Conservation (phyloP, 2,797 vertebrate species). For the Moxostoma hubbsi region DNA sequence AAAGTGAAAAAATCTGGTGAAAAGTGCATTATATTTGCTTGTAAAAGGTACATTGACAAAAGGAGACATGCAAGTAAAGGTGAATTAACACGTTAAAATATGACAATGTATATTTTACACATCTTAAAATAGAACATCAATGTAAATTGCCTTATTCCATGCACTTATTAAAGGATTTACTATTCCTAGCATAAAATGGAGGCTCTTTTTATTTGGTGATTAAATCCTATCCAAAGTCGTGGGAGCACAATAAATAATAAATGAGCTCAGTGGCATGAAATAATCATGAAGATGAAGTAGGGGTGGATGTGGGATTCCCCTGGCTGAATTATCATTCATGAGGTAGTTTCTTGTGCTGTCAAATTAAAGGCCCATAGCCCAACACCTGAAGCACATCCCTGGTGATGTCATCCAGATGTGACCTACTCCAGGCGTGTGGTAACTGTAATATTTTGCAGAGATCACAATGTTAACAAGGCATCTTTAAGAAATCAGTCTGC, state of each 20-base stretch:
- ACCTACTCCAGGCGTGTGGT: neutral
- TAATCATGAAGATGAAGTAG: conserved; percentile 44
- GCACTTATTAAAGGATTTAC: conserved; percentile 20
- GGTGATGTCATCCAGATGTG: conserved; percentile 37
- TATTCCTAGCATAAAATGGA: conserved; percentile 22
- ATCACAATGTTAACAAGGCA: neutral
- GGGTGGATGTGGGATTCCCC: conserved; percentile 32
- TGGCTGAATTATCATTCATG: conserved; percentile 45
- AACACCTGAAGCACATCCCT: conserved; percentile 18
- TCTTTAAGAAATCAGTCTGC: neutral
- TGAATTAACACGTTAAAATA: conserved; percentile 3
- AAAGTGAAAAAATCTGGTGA: neutral
- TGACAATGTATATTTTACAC: conserved; percentile 12
- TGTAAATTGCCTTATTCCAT: neutral
- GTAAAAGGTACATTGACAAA: neutral
- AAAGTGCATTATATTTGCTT: neutral
- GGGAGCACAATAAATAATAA: conserved; percentile 45
- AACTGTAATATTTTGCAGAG: neutral
- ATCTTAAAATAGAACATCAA: conserved; percentile 7
- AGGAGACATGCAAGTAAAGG: neutral
- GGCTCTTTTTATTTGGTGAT: conserved; percentile 44
- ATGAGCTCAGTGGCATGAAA: conserved; percentile 42
- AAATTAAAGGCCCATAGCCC: conserved; percentile 12
- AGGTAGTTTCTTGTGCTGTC: conserved; percentile 34
- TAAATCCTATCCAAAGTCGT: conserved; percentile 44